Evolutionary conservation across 1,140 invertebrate species (phyloP).

Genomic region (Lepidurus packardi): DNA sequence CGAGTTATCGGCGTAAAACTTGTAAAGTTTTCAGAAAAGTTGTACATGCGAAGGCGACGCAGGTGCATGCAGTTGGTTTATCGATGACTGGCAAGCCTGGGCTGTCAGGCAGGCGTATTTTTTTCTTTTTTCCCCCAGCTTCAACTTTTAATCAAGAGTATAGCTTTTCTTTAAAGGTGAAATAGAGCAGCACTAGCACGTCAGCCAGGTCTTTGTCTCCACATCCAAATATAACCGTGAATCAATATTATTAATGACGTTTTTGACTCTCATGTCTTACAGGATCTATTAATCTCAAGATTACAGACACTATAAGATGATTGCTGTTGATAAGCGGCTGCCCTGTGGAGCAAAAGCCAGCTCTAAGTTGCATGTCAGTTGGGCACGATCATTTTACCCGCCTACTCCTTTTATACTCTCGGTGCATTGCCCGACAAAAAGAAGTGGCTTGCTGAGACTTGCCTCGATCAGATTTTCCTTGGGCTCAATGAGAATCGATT

Average conservation of each 20-base stretch:
- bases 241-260: background rate
- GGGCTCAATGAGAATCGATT: background rate
- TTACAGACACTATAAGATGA: background rate
- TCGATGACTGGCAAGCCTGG: background rate
- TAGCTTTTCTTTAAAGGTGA: slow-evolving; percentile 15
- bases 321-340: background rate
- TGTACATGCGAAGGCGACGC: background rate
- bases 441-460: background rate
- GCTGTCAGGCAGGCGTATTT: background rate
- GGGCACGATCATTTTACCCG: background rate
- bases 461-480: background rate
- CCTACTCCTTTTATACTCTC: background rate
- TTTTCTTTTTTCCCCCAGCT: background rate
- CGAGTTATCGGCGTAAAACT: background rate
- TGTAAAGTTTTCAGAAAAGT: background rate
- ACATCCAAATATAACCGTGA: background rate
- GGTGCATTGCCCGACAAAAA: background rate
- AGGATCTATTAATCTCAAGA: background rate
- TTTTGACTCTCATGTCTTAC: background rate
- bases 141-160: background rate
- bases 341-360: background rate
- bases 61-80: slow-evolving; percentile 18
- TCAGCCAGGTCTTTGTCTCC: background rate
- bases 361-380: background rate
- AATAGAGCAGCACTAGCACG: background rate